Conservation (phyloP, 2,113 vertebrate genomes). For the Brachyhypopomus occidentalis region DNA sequence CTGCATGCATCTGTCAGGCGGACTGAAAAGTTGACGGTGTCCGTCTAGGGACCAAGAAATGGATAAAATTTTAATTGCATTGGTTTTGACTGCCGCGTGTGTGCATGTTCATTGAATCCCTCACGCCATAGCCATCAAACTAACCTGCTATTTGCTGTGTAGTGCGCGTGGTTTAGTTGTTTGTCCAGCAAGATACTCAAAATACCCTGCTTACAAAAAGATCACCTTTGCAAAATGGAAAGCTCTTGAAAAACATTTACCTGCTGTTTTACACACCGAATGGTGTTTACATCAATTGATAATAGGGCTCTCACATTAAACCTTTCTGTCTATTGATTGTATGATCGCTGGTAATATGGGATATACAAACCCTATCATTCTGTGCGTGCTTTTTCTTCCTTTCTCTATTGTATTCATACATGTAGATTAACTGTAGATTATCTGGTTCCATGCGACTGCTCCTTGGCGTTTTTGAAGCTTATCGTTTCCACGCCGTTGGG, state of each 20-base stretch:
- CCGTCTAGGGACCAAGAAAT: not conserved
- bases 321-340: not conserved
- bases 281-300: not conserved
- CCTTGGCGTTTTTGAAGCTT: not conserved
- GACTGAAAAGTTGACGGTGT: not conserved
- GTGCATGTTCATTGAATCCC: not conserved
- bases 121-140: constrained; percentile 8
- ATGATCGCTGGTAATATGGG: too few relatives aligned
- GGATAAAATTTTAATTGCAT: not conserved
- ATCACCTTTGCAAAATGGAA: not conserved
- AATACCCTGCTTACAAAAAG: constrained; percentile 11
- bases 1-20: not conserved
- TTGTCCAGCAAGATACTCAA: not conserved
- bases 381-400: not conserved
- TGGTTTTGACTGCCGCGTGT: not conserved
- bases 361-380: too few relatives aligned
- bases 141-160: not conserved
- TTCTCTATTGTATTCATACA: too few relatives aligned
- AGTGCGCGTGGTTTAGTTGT: not conserved
- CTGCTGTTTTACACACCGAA: not conserved
- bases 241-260: not conserved
- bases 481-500: not conserved
- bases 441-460: not conserved
- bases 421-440: too few relatives aligned
- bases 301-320: too few relatives aligned